phyloP scores from a whole-genome alignment of 2,113 vertebrate species.

The Gallinago jamesoni region DNA sequence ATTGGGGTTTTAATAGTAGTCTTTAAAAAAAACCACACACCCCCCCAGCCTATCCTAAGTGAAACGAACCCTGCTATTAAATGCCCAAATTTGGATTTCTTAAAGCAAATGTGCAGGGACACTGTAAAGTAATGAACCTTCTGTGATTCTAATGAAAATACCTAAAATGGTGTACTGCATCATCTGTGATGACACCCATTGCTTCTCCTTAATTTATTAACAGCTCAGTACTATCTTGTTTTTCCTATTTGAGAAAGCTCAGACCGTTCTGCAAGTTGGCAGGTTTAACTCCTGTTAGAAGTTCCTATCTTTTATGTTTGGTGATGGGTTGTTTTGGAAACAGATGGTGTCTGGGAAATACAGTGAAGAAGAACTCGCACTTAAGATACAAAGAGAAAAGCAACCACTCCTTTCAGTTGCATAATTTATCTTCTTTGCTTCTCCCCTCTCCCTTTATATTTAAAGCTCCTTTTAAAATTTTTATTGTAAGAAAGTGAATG shows the following conservation, averaged over 20 bases:
- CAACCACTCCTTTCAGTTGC: background rate
- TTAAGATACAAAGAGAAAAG: constrained; percentile 6
- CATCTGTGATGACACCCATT: background rate
- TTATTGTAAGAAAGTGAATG: background rate
- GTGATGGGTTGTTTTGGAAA: constrained; percentile 14
- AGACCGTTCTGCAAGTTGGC: background rate
- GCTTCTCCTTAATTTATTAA: constrained; percentile 20
- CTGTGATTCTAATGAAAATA: background rate
- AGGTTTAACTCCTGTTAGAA: background rate
- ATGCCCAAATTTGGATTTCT: background rate
- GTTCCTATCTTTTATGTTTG: background rate
- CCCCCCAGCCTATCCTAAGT: background rate
- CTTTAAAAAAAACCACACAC: background rate
- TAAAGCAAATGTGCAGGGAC: background rate
- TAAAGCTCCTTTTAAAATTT: constrained; percentile 18
- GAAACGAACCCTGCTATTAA: background rate
- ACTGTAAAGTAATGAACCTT: background rate
- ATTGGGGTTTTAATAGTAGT: background rate
- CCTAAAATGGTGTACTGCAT: background rate
- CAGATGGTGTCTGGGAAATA: constrained; percentile 36
- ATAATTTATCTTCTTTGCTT: constrained; percentile 5
- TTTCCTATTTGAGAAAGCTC: constrained; percentile 3
- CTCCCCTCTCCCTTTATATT: background rate
- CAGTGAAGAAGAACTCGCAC: background rate
- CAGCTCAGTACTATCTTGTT: background rate